phyloP scores from a whole-genome alignment of 2,113 vertebrate species.

The Entosphenus tridentatus region DNA sequence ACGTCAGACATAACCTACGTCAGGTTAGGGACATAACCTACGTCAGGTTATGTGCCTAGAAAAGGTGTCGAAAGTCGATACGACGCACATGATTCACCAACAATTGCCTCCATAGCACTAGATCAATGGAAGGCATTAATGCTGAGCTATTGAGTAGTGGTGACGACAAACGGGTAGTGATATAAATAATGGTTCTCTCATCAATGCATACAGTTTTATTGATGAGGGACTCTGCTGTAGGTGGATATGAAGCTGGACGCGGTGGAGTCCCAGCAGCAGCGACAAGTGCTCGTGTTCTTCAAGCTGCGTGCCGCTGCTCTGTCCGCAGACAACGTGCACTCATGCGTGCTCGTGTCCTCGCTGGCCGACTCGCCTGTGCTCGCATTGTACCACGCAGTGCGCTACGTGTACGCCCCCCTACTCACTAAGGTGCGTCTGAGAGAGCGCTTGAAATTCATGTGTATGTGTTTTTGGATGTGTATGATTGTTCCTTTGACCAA shows the following conservation, averaged over 20 bases:
- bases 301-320: constrained; percentile 66
- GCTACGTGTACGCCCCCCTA: constrained; percentile 60
- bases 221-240: constrained; percentile 18
- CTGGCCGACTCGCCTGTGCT: constrained; percentile 78
- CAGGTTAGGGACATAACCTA: too few species aligned
- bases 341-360: constrained; percentile 66
- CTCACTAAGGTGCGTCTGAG: constrained; percentile 40
- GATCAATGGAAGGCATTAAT: not conserved
- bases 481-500: not conserved
- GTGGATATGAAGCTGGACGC: too few species aligned
- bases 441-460: not conserved
- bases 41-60: too few species aligned
- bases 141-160: not conserved
- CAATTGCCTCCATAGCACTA: not conserved
- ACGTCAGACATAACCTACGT: too few species aligned
- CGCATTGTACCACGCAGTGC: constrained; percentile 70
- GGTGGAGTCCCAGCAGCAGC: constrained; percentile 12
- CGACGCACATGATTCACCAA: not conserved
- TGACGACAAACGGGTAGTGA: not conserved
- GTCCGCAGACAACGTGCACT: constrained; percentile 66
- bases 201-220: constrained; percentile 35
- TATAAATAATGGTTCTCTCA: constrained; percentile 1
- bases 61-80: too few species aligned
- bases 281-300: constrained; percentile 70
- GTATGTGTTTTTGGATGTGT: not conserved